These are phyloP conservation scores for Clarias fuscus DNA, from an alignment of 2,797 vertebrate species.

Conservation along the genomic window DNA sequence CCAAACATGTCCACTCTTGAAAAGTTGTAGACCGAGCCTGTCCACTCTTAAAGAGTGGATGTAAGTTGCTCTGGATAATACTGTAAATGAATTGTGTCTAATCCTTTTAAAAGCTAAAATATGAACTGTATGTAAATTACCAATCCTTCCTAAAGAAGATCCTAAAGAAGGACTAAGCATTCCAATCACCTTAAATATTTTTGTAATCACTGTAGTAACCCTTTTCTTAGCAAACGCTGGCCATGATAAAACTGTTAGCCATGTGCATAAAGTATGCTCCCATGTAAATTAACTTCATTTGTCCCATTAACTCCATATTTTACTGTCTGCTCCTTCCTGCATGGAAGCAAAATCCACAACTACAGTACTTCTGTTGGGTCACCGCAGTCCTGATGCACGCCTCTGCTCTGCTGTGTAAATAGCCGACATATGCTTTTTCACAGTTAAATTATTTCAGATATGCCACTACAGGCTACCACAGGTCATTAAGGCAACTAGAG, in stretches of 20 bases:
- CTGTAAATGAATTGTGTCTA: no score
- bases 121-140: background rate
- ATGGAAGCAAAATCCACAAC: background rate
- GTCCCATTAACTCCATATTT: constrained; percentile 1
- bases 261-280: background rate
- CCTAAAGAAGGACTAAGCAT: background rate
- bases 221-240: background rate
- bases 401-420: background rate
- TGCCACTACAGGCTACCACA: constrained; percentile 4
- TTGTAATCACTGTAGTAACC: background rate
- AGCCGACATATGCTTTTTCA: background rate
- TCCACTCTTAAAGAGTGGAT: no score
- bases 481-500: background rate
- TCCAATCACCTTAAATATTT: background rate
- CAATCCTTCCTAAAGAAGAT: background rate
- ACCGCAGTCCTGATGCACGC: background rate
- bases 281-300: background rate
- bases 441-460: background rate
- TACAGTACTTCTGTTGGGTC: background rate
- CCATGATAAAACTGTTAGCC: background rate
- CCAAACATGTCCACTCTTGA: background rate
- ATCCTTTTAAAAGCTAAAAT: background rate
- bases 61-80: no score
- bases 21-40: no score
- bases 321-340: background rate